Evolutionary conservation across 2,113 vertebrate species (phyloP).

Genomic region (Vireo altiloquus): DNA sequence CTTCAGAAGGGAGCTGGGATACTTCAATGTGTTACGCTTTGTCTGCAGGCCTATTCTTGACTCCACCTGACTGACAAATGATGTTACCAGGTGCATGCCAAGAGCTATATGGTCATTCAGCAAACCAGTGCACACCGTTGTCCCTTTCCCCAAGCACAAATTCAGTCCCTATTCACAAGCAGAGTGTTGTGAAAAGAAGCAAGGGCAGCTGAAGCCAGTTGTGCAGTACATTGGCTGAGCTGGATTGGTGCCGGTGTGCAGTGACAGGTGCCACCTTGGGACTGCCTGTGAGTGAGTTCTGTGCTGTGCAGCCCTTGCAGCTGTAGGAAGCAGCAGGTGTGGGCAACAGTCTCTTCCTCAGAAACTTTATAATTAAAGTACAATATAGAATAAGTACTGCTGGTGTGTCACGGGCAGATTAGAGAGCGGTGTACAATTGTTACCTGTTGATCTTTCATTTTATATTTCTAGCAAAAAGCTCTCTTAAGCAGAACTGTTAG

Average conservation of each 20-base stretch:
- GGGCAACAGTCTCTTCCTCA: neutral
- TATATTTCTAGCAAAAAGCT: neutral
- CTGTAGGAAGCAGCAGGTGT: neutral
- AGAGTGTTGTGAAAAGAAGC: neutral
- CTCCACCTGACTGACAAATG: neutral
- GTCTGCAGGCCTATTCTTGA: neutral
- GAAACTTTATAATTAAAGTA: neutral
- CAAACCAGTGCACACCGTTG: neutral
- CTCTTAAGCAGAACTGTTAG: neutral
- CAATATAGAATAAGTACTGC: neutral
- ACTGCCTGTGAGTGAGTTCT: neutral
- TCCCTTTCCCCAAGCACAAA: neutral
- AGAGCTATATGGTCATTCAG: neutral
- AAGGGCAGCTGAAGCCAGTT: neutral
- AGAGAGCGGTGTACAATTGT: neutral
- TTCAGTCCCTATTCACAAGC: neutral
- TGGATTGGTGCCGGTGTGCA: neutral
- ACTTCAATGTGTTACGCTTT: neutral
- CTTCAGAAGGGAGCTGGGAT: neutral
- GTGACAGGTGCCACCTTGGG: neutral
- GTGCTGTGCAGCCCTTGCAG: neutral
- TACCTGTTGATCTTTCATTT: neutral
- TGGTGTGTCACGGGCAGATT: neutral
- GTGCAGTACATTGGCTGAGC: neutral
- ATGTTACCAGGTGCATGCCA: neutral